These are phyloP conservation scores for Caenorhabditis remanei DNA, from an alignment of 1,140 invertebrate species.

Conservation along the genomic window DNA sequence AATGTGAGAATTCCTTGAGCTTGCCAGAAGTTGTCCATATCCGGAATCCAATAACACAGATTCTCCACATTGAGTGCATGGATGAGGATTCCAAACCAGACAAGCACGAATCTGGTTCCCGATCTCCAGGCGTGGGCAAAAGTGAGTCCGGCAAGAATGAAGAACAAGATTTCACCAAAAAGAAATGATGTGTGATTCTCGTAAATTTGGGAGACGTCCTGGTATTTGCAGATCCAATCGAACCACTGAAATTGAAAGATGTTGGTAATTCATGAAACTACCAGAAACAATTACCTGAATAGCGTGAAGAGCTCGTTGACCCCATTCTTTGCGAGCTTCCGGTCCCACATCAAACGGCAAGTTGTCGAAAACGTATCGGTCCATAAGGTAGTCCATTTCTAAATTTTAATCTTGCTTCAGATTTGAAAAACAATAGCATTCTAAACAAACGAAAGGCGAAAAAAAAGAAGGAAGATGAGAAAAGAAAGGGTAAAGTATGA, in stretches of 20 bases:
- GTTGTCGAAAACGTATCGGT: constrained; percentile 71
- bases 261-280: constrained; percentile 17
- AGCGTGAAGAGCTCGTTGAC: constrained; percentile 65
- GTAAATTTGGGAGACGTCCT: constrained; percentile 78
- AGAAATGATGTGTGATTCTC: constrained; percentile 79
- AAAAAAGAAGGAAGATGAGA: not conserved
- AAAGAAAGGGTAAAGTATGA: not conserved
- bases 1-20: constrained; percentile 76
- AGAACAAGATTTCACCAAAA: constrained; percentile 78
- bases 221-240: constrained; percentile 79
- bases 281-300: constrained; percentile 66
- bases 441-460: not conserved
- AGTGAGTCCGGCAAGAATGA: constrained; percentile 77
- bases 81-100: constrained; percentile 76
- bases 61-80: constrained; percentile 75
- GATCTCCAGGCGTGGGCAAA: constrained; percentile 78
- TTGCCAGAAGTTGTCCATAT: constrained; percentile 77
- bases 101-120: constrained; percentile 72
- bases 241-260: constrained; percentile 74
- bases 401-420: too few relatives aligned
- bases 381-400: constrained; percentile 72
- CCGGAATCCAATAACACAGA: constrained; percentile 73
- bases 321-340: constrained; percentile 68
- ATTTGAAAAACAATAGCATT: not conserved
- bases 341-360: constrained; percentile 72